Base-by-base conservation (phyloP, 2,113 vertebrate genomes). In the Oncorhynchus masou region DNA sequence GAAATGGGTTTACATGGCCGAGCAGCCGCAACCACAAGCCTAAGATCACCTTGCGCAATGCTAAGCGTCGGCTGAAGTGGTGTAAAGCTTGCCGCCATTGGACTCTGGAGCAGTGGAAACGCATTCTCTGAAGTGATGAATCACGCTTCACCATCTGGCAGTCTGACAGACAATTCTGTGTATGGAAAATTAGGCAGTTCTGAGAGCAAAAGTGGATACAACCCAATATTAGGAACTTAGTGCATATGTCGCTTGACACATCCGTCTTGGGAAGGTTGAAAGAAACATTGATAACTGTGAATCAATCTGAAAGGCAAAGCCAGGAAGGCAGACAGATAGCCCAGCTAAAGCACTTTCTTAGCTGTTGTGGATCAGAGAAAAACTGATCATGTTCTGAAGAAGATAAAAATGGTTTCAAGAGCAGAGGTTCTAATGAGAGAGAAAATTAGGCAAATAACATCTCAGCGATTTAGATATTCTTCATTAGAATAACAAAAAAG, bases 401-500 rank as follows among this genome's bases (percentile, higher is more conserved):
- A 70, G 25, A 13, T 7, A 20, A 83, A 29, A 27, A 51, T 22
- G 13, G 66, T 71, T 60, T 54, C 7, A 2, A 54, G n/a, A 2
- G 16, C 51, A 4, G n/a, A 20, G 68, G 77, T 74, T 60, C 31
- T 49, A 72, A 81, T 79, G 74, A 84, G 51, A 70, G 49, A 70
- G 79, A 74, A 70, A 73, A 80, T 79, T 4, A 71, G 71, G 69
- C 77, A 85, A 75, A 77, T 75, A 24, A 49, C 51, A 49, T 62
- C 34, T 81, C 67, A 68, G 51, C 69, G 73, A 22, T 79, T 2
- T 13, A 78, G 48, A 73, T n/a, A 72, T 22, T 39, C 67, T 68
- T 83, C 70, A 72, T 79, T 79, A 80, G 49, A 78, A 77, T 78
- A 72, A 73, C 67, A 70, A 27, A 64, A 75, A 64, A 22, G 25